Evolutionary conservation across 2,113 vertebrate genomes (phyloP), one percentile per base, ranked within the genome.

Genomic region (Rhineura floridana): DNA sequence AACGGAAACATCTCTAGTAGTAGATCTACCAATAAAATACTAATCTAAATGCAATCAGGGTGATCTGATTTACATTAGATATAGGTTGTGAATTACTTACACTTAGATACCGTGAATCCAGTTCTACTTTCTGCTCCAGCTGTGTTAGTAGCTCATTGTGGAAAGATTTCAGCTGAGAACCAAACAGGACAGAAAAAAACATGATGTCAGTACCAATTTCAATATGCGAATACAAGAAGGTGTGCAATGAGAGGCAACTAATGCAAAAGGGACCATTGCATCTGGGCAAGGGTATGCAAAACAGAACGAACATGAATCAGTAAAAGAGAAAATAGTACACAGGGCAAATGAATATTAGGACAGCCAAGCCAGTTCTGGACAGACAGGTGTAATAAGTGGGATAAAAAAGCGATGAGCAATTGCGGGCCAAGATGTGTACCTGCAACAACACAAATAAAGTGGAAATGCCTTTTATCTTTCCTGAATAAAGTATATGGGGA

Each of bases 101-200:
- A 33, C 98, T 99, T 88, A 99, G 96, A 95, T 99, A 99, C 67
- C 98, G 97, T 0, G 98, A 98, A 67, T 99, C 99, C 97, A 99
- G 93, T 93, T 99, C 99, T 81, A 99, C 98, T 96, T 99, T 99
- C 98, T 99, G 99, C 96, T 99, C 99, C 96, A 99, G 96, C 95
- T 99, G 98, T 0, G 97, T 98, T 73, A 99, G 98, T 76, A 99
- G 96, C 95, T 99, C 99, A 2, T 98, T 99, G 96, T 99, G 99
- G 89, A 99, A 99, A 8, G 98, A 99, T 95, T 99, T 99, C 81
- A 99, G 97, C 99, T 99, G 96, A 7, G 85, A 87, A 76, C 42
- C 33, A 78, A 81, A 91, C 88, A 73, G 91, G 91, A 42, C 13
- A 48, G 50, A 82, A 36, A 78, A 6, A 55, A 55, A 10, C 5